phyloP scores from a whole-genome alignment of 2,113 vertebrate genomes.

The Lasiurus cinereus region DNA sequence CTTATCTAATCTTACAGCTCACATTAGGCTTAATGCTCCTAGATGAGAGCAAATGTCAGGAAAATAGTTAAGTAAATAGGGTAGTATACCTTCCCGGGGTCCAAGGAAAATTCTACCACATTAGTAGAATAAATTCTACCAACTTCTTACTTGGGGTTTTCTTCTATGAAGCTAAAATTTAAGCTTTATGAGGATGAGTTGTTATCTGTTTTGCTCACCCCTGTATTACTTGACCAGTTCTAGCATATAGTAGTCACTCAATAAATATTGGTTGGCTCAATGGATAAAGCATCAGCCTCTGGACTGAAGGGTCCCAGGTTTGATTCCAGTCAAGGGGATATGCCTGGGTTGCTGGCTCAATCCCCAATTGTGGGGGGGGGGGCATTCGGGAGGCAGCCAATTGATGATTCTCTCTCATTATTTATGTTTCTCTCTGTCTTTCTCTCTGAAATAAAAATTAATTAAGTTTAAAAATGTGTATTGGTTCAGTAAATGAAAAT shows the following conservation, averaged over 20 bases:
- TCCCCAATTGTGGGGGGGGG: no score
- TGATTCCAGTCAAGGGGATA: no score
- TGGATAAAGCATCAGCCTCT: no score
- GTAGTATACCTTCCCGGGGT: background rate
- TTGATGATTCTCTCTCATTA: no score
- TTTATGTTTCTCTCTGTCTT: no score
- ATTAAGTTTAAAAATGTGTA: no score
- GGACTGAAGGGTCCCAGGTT: no score
- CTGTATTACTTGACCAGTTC: background rate
- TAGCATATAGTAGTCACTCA: background rate
- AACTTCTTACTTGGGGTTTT: background rate
- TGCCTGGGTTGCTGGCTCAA: no score
- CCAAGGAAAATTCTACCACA: background rate
- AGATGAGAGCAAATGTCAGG: background rate
- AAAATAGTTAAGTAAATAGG: background rate
- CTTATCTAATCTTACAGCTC: background rate
- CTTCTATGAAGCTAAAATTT: background rate
- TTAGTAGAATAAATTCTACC: background rate
- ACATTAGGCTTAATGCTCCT: background rate
- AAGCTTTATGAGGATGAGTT: background rate
- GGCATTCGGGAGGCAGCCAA: no score
- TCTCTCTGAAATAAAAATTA: no score
- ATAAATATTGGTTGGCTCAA: background rate
- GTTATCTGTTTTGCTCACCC: background rate
- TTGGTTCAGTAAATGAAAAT: background rate